A percentile compares a stretch with the other conserved stretches of the same genome.
Conservation (phyloP, 2,113 vertebrate genomes). For the Glaucomys volans region DNA sequence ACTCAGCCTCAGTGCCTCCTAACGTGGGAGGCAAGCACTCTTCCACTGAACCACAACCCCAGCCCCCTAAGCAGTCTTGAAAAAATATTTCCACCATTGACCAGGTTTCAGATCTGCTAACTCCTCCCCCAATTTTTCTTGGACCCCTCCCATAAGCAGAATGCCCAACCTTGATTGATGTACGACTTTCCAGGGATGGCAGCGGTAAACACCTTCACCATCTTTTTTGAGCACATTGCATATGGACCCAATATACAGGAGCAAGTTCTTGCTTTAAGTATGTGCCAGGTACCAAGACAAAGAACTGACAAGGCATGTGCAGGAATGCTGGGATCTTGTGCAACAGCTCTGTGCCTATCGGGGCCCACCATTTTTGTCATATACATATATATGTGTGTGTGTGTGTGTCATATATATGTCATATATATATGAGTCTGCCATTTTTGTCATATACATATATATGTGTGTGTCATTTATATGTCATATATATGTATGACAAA, state of each 20-base stretch:
- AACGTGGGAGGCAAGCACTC: too few relatives aligned
- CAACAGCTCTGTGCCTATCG: not conserved
- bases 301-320: not conserved
- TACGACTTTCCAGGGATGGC: not conserved
- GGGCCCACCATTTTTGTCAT: not conserved
- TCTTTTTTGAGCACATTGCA: not conserved
- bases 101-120: not conserved
- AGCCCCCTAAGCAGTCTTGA: not conserved
- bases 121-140: not conserved
- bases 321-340: not conserved
- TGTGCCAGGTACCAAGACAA: not conserved
- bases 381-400: too few relatives aligned
- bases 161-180: not conserved
- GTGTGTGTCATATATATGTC: too few relatives aligned
- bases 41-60: too few relatives aligned
- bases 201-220: not conserved
- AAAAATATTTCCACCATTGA: not conserved
- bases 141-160: not conserved
- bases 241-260: not conserved
- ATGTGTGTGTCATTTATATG: too few relatives aligned
- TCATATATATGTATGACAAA: not conserved
- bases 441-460: too few relatives aligned
- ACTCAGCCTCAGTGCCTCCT: too few relatives aligned
- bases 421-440: too few relatives aligned
- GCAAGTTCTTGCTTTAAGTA: not conserved